Conservation (phyloP, 2,797 vertebrate genomes). For the Phrynocephalus vlangalii region DNA sequence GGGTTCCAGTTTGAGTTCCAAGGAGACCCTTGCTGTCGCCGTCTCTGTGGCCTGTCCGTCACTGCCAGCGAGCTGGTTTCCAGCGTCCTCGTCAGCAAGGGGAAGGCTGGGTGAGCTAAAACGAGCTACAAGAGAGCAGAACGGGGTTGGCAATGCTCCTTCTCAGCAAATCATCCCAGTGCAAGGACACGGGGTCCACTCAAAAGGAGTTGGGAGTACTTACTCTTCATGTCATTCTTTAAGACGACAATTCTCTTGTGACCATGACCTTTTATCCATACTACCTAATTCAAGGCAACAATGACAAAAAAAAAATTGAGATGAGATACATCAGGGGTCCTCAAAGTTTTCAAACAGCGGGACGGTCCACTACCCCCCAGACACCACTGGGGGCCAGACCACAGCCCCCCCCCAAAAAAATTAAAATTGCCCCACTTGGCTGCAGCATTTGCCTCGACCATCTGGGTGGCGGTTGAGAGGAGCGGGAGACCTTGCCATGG, state of each 20-base stretch:
- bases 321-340: too few species aligned
- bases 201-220: constrained; percentile 45
- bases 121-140: constrained; percentile 70
- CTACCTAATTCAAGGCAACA: constrained; percentile 82
- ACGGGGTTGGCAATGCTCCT: not conserved
- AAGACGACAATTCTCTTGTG: constrained; percentile 98
- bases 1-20: constrained; percentile 61
- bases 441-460: too few species aligned
- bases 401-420: too few species aligned
- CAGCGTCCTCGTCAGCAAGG: constrained; percentile 68
- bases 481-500: too few species aligned
- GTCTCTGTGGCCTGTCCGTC: constrained; percentile 56
- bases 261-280: constrained; percentile 98
- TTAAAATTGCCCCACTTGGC: too few species aligned
- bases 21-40: constrained; percentile 46
- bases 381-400: too few species aligned
- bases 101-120: constrained; percentile 73
- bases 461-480: too few species aligned
- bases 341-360: too few species aligned
- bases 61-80: constrained; percentile 56
- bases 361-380: too few species aligned
- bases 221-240: constrained; percentile 99
- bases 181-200: not conserved
- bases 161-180: constrained; percentile 1
- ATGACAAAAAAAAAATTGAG: not conserved